Conservation (phyloP, 2,888 invertebrate species). For the Gnatocerus cornutus region DNA sequence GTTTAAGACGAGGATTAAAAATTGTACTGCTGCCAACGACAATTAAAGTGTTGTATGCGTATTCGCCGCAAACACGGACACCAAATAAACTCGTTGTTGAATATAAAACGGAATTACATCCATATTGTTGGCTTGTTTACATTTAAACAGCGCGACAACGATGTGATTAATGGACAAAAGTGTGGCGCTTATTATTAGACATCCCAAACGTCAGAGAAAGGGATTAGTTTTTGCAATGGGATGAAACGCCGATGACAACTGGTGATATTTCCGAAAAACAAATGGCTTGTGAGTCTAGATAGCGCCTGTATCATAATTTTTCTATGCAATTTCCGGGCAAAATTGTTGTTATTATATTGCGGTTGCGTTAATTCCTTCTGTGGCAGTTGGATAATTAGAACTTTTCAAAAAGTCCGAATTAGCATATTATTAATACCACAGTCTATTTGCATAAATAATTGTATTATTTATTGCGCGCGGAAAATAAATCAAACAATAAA, state of each 20-base stretch:
- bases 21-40: constrained; percentile 32
- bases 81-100: constrained; percentile 46
- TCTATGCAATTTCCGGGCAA: too few species aligned
- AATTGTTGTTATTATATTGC: too few species aligned
- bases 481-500: too few species aligned
- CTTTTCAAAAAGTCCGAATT: too few species aligned
- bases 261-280: background rate
- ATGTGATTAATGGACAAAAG: constrained; percentile 52
- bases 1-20: constrained; percentile 35
- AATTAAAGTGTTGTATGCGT: constrained; percentile 33
- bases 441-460: too few species aligned
- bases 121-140: constrained; percentile 55
- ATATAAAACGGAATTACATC: constrained; percentile 55
- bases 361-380: too few species aligned
- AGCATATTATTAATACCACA: too few species aligned
- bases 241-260: background rate
- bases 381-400: too few species aligned
- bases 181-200: constrained; percentile 18
- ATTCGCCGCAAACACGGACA: constrained; percentile 26
- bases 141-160: constrained; percentile 51
- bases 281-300: background rate
- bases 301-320: background rate
- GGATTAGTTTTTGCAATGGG: constrained; percentile 5
- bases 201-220: background rate
- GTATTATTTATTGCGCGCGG: too few species aligned